Percentiles rank a stretch among this genome's conserved stretches.
These are phyloP conservation scores for Tragulus kanchil DNA, from an alignment of 2,113 vertebrate genomes.

Conservation along the genomic window DNA sequence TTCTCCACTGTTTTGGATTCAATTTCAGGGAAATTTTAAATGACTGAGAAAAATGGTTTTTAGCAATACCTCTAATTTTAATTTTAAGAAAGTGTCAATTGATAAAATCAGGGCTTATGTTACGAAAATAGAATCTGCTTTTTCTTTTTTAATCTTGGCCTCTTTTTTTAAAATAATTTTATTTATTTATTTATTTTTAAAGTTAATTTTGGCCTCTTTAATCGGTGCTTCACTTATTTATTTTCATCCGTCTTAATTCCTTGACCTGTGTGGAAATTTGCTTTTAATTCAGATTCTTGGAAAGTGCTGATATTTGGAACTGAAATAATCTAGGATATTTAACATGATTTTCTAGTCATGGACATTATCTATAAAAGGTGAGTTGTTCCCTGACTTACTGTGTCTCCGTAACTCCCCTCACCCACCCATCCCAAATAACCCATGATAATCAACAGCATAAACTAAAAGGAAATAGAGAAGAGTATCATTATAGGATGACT, in stretches of 20 bases:
- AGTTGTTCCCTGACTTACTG: not conserved
- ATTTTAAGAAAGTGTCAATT: not conserved
- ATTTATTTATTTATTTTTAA: too few species aligned
- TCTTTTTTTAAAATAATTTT: too few species aligned
- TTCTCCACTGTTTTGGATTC: not conserved
- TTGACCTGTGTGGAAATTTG: not conserved
- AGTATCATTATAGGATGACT: not conserved
- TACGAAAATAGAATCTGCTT: not conserved
- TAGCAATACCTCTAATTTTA: not conserved
- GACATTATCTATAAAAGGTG: not conserved
- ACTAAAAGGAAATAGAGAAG: not conserved
- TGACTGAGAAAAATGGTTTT: not conserved
- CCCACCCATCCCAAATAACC: fast-evolving
- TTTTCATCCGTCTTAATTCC: too few species aligned
- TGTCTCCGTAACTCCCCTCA: not conserved
- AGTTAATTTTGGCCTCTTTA: too few species aligned
- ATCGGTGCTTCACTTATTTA: too few species aligned
- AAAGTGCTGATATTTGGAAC: slow-evolving; percentile 34
- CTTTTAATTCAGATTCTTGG: slow-evolving; percentile 26
- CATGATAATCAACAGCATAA: not conserved
- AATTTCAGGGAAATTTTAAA: slow-evolving; percentile 45
- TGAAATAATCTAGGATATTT: not conserved
- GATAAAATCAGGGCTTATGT: slow-evolving; percentile 27
- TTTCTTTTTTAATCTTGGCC: too few species aligned
- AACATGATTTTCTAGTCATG: slow-evolving; percentile 14